A percentile compares a stretch with the other conserved stretches of the same genome.
Evolutionary conservation across 2,797 vertebrate species (phyloP).

Genomic region (Pelodytes ibericus): DNA sequence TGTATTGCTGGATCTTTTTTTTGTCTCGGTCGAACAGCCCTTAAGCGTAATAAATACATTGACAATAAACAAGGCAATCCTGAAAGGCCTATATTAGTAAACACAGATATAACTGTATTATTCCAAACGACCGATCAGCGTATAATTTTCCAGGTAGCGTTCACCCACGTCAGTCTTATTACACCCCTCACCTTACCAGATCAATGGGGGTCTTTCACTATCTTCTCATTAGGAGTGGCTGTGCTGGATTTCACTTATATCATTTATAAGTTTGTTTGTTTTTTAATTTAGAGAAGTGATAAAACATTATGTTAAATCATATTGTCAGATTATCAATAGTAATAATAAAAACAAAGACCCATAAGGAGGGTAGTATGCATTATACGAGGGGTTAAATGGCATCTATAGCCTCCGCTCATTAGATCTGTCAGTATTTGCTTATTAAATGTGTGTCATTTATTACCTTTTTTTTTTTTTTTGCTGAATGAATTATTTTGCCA

Average conservation of each 20-base stretch:
- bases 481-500: slow-evolving; percentile 55
- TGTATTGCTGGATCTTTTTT: background rate
- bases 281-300: slow-evolving; percentile 15
- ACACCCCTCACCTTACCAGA: slow-evolving; percentile 32
- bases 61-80: no score
- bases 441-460: slow-evolving; percentile 53
- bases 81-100: slow-evolving; percentile 23
- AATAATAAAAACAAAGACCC: slow-evolving; percentile 15
- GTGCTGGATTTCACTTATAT: slow-evolving; percentile 14
- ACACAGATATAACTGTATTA: slow-evolving; percentile 30
- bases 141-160: slow-evolving; percentile 28
- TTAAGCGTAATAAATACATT: no score
- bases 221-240: slow-evolving; percentile 44
- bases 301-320: slow-evolving; percentile 47
- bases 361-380: slow-evolving; percentile 1
- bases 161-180: slow-evolving; percentile 28
- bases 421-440: slow-evolving; percentile 54
- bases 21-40: background rate
- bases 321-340: slow-evolving; percentile 46
- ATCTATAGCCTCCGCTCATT: slow-evolving; percentile 49
- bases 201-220: slow-evolving; percentile 28
- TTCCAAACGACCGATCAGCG: slow-evolving; percentile 29
- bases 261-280: slow-evolving; percentile 27
- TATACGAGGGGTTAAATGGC: slow-evolving; percentile 46
- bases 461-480: slow-evolving; percentile 56